Conservation (phyloP, 2,797 vertebrate genomes). For the Siniperca undulata region DNA sequence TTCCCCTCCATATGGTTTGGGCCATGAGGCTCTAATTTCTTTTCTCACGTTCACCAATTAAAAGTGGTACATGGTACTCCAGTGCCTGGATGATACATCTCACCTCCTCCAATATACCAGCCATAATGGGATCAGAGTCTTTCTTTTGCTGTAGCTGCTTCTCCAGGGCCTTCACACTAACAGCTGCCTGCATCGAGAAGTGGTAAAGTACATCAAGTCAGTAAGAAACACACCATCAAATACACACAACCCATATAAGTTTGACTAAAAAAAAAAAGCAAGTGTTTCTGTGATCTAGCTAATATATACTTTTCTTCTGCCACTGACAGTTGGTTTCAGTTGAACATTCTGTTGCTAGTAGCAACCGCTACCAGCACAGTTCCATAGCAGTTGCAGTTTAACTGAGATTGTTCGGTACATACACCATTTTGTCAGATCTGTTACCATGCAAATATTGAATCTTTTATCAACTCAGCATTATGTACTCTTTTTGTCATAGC, state of each 20-base stretch:
- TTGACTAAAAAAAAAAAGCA: neutral
- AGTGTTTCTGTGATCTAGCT: neutral
- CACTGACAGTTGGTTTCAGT: conserved; percentile 3
- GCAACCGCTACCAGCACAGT: conserved; percentile 14
- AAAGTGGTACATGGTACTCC: neutral
- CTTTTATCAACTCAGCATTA: neutral
- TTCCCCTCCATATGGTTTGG: neutral
- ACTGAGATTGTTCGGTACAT: neutral
- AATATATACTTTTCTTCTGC: neutral
- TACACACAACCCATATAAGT: neutral
- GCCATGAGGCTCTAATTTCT: neutral
- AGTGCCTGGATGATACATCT: conserved; percentile 22
- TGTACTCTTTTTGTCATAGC: neutral
- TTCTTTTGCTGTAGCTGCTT: conserved; percentile 91
- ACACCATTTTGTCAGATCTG: neutral
- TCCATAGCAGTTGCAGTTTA: neutral
- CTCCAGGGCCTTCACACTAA: conserved; percentile 82
- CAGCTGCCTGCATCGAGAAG: conserved; percentile 65
- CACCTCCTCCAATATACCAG: conserved; percentile 95
- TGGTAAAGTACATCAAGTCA: conserved; percentile 7
- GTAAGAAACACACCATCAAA: neutral
- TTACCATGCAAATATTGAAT: neutral
- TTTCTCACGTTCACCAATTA: neutral
- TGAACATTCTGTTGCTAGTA: conserved; percentile 11
- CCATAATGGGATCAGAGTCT: conserved; percentile 92